Evolutionary conservation across 2,888 invertebrate genomes (phyloP).

Genomic region (Diplolepis rosae): DNA sequence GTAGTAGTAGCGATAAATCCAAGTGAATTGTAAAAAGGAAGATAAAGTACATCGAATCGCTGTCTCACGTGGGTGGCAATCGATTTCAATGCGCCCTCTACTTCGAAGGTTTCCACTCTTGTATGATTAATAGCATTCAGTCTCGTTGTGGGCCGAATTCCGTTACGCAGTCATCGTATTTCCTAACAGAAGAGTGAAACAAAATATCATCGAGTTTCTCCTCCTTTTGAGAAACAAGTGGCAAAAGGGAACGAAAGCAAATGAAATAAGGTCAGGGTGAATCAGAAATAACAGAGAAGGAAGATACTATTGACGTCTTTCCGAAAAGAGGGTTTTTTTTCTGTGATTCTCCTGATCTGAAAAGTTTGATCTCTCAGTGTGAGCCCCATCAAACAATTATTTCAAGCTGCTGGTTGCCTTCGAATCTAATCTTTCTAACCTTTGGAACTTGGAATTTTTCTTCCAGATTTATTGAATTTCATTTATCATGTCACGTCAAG

Average conservation of each 20-base stretch:
- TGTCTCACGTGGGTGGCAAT: slow-evolving; percentile 30
- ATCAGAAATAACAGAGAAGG: not conserved
- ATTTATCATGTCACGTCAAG: too few species aligned
- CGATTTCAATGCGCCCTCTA: slow-evolving; percentile 27
- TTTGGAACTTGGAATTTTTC: not conserved
- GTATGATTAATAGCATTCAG: slow-evolving; percentile 24
- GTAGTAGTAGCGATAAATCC: slow-evolving; percentile 21
- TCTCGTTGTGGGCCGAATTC: slow-evolving; percentile 13
- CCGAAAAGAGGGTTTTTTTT: not conserved
- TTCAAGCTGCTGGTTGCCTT: not conserved
- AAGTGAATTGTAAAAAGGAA: slow-evolving; percentile 24
- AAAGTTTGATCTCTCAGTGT: not conserved
- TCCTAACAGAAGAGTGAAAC: slow-evolving; percentile 5
- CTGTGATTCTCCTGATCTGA: not conserved
- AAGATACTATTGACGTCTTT: not conserved
- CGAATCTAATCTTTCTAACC: not conserved
- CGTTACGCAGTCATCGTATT: slow-evolving; percentile 19
- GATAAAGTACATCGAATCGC: slow-evolving; percentile 29
- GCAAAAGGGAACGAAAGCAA: not conserved
- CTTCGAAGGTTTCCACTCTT: slow-evolving; percentile 23
- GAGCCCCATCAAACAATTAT: not conserved
- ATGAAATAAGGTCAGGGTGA: slow-evolving; percentile 12
- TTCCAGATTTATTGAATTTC: not conserved
- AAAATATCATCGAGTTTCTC: not conserved
- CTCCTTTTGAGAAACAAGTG: not conserved